Evolutionary conservation across 2,797 vertebrate species (phyloP), one percentile per base, ranked within the genome.

Genomic region (Trachops cirrhosus): DNA sequence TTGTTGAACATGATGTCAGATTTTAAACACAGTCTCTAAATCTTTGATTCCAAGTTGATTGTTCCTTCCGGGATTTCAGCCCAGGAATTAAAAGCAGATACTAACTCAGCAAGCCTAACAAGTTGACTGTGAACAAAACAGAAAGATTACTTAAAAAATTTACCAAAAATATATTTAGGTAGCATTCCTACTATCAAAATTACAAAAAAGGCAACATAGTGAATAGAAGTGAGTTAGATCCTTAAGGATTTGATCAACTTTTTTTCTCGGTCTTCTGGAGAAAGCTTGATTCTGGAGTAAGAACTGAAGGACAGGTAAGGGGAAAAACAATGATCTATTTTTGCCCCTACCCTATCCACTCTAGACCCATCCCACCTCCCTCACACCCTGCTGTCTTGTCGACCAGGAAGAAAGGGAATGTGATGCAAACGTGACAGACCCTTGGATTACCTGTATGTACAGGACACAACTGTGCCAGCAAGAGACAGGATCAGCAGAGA

Each of bases 21-120:
- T 75, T 82, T 86, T 37, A 89, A 64, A 15, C 5, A 3, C 21
- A 80, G 37, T 74, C 19, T 93, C 32, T 73, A 15, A 70, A n/a
- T 74, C 15, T 92, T 21, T 78, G 19, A 54, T 78, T 64, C 1
- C 2, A 24, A 71, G 15, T 57, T 5, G 48, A 22, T 19, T 41
- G 7, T 78, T 92, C n/a, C 44, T 89, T 62, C 24, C 10, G 77
- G 46, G 87, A 91, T 74, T 96, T 16, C n/a, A 89, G 82, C 62
- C 54, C 29, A 34, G 14, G 80, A 46, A 94, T 62, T 93, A 52
- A 86, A 80, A 71, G 37, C 24, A 80, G 50, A 82, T 11, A 80
- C 22, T 75, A 44, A 89, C 0, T 92, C 52, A 77, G 46, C 0
- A 64, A 74, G 19, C 3, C 5, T 24, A 84, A 39, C 6, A 46